Percentiles rank a stretch among this genome's conserved stretches.
Evolutionary conservation across 64 coral and sea anemone genomes (phyloP).

Genomic region (Dendronephthya gigantea): DNA sequence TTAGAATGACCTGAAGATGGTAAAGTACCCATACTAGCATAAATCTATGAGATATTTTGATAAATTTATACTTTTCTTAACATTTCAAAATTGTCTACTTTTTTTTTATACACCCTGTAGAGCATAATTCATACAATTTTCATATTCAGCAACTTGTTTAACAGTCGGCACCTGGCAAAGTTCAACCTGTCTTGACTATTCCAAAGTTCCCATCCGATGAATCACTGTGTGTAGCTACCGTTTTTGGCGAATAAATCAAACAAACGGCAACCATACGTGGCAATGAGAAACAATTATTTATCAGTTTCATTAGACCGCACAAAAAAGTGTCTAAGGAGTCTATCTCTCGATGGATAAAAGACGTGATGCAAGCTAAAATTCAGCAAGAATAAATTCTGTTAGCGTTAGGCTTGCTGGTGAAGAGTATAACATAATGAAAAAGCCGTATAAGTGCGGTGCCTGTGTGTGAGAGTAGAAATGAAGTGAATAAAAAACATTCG

Average conservation of each 20-base stretch:
- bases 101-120: no score
- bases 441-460: no score
- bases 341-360: slow-evolving; percentile 4
- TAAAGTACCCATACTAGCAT: no score
- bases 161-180: not conserved
- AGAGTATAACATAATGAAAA: no score
- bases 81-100: no score
- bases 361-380: not conserved
- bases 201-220: not conserved
- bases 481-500: no score
- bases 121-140: not conserved
- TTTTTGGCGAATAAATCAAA: slow-evolving; percentile 14
- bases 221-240: slow-evolving; percentile 16
- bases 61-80: no score
- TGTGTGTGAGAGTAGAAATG: no score
- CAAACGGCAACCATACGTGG: not conserved
- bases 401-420: no score
- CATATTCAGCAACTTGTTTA: not conserved
- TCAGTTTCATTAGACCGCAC: slow-evolving; percentile 6
- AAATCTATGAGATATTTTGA: no score
- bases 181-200: not conserved
- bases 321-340: slow-evolving; percentile 10
- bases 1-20: no score
- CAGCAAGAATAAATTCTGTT: no score
- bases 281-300: slow-evolving; percentile 12